These are phyloP conservation scores for Tribolium madens DNA, from an alignment of 1,140 invertebrate genomes.

Conservation along the genomic window DNA sequence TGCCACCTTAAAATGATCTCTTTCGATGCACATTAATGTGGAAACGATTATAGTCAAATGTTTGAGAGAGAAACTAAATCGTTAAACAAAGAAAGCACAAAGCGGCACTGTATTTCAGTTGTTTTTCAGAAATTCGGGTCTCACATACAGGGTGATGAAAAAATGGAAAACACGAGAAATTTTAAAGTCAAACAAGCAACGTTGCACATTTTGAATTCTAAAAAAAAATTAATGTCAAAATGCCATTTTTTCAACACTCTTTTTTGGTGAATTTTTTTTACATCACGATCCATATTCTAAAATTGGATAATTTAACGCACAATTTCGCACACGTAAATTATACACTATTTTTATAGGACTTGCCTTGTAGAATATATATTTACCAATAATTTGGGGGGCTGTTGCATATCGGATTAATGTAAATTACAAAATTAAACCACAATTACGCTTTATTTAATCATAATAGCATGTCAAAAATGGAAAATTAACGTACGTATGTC, in stretches of 20 bases:
- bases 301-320: conserved; percentile 40
- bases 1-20: too few relatives aligned
- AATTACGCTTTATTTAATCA: conserved; percentile 1
- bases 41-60: too few relatives aligned
- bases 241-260: not conserved
- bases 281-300: conserved; percentile 32
- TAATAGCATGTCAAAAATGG: not conserved
- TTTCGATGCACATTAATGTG: too few relatives aligned
- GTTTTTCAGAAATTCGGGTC: too few relatives aligned
- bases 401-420: conserved; percentile 31
- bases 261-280: not conserved
- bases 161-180: too few relatives aligned
- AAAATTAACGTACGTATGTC: conserved; percentile 38
- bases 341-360: conserved; percentile 44
- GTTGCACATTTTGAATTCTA: not conserved
- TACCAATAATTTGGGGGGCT: conserved; percentile 4
- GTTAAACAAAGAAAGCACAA: too few relatives aligned
- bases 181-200: too few relatives aligned
- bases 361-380: conserved; percentile 38
- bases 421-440: not conserved
- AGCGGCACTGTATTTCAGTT: too few relatives aligned
- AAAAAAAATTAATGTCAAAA: too few relatives aligned
- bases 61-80: too few relatives aligned
- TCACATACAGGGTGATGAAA: too few relatives aligned
- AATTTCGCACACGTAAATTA: conserved; percentile 40